Evolutionary conservation across 2,113 vertebrate genomes (phyloP).

Genomic region (Chamaetylas fuelleborni): DNA sequence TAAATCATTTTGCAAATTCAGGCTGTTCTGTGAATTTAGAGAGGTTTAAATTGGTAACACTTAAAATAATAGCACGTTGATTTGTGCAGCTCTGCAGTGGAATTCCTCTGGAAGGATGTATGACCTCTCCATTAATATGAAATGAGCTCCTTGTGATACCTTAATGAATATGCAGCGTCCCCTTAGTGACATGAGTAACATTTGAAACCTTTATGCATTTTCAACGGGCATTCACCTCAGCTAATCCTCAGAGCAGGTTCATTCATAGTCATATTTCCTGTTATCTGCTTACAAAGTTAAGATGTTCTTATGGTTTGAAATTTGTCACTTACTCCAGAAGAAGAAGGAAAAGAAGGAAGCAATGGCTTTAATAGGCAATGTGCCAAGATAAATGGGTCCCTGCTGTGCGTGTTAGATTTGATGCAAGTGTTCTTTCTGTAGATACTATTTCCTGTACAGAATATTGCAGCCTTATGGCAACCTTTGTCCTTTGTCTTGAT

Average conservation of each 20-base stretch:
- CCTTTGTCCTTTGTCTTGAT: constrained; percentile 44
- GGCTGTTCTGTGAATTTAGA: neutral
- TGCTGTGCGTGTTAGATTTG: neutral
- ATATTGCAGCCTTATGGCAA: constrained; percentile 57
- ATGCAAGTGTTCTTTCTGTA: constrained; percentile 42
- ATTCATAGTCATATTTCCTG: constrained; percentile 58
- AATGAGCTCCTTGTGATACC: constrained; percentile 65
- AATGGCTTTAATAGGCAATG: neutral
- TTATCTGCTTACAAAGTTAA: constrained; percentile 66
- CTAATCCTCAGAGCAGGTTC: constrained; percentile 60
- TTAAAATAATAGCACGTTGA: constrained; percentile 39
- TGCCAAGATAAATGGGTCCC: constrained; percentile 47
- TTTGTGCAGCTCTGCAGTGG: constrained; percentile 37
- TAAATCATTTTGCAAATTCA: constrained; percentile 7
- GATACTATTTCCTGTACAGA: constrained; percentile 45
- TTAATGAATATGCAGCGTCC: constrained; percentile 66
- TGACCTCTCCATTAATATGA: constrained; percentile 65
- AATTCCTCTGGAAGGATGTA: constrained; percentile 62
- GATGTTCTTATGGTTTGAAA: constrained; percentile 43
- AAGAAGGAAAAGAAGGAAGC: constrained; percentile 19
- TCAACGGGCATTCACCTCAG: constrained; percentile 54
- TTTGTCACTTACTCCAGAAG: constrained; percentile 45
- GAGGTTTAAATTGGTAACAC: constrained; percentile 12
- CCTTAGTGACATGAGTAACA: constrained; percentile 64
- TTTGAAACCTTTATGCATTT: constrained; percentile 66